phyloP scores from a whole-genome alignment of 1,140 invertebrate genomes.

The Panagrolaimus sp. region DNA sequence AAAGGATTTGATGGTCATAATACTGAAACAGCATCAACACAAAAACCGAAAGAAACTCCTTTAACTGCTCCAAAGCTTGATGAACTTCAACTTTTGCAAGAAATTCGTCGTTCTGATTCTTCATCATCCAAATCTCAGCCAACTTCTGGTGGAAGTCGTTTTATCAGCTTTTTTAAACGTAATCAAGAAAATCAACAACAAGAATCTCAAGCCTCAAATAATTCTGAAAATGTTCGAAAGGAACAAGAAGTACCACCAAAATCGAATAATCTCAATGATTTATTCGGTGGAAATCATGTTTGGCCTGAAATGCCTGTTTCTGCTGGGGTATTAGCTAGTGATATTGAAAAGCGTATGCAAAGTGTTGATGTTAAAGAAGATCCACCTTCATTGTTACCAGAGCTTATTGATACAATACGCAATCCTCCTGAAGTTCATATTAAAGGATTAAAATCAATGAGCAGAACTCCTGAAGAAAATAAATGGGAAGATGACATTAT shows the following conservation, averaged over 20 bases:
- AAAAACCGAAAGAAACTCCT: too few species aligned
- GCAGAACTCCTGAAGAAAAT: too few species aligned
- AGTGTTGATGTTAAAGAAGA: neutral
- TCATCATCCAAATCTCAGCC: neutral
- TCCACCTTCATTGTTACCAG: neutral
- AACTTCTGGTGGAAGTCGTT: slow-evolving; percentile 3
- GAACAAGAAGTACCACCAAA: neutral
- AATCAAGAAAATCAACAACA: neutral
- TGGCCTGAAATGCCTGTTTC: slow-evolving; percentile 14
- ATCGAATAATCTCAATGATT: neutral
- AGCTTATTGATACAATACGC: slow-evolving; percentile 14
- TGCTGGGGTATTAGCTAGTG: neutral
- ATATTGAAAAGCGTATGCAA: slow-evolving; percentile 1
- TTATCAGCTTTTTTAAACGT: neutral
- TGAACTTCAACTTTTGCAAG: neutral
- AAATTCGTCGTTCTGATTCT: neutral
- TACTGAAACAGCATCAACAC: neutral
- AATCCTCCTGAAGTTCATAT: neutral
- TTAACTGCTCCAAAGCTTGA: neutral
- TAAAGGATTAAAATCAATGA: too few species aligned
- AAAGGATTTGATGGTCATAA: neutral
- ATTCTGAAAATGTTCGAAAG: neutral
- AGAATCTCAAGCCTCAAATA: neutral
- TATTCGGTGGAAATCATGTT: neutral
- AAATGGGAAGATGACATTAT: too few species aligned